Base-by-base conservation (phyloP, 1,140 invertebrate species). In the Sinonovacula constricta region DNA sequence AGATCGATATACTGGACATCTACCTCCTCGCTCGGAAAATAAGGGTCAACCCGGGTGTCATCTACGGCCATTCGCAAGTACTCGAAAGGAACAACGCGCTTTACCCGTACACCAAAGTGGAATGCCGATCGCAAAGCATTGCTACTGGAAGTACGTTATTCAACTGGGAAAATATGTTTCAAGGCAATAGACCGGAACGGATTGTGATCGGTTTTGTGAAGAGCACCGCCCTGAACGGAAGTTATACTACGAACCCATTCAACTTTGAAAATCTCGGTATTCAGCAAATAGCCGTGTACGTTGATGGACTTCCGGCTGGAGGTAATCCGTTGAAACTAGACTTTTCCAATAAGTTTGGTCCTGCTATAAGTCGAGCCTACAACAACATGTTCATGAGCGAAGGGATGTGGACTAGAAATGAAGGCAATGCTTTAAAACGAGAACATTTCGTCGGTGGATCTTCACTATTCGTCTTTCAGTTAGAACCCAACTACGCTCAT, bases 121-220 rank as follows among this genome's bases (percentile, higher is more conserved):
- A 66, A n/a, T 45, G 15, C 12, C 34, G 63, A 7, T 10, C 36
- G 10, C 63, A 45, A 26, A 66, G 63, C 26, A 66, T 66, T 30
- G 63, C 39, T 12, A 22, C 39, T 22, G 63, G 39, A 18, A 66
- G 39, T 26, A 45, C 39, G 10, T 45, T 39, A 15, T 66, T 66
- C 24, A 5, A 66, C 24, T 66, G 33, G 39, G 39, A 66, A 15
- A 66, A 45, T 45, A 7, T 66, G 39, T 66, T 66, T 33, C 59
- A n/a, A n/a, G n/a, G n/a, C n/a, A n/a, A n/a, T n/a, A n/a, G n/a
- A n/a, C n/a, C n/a, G n/a, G n/a, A n/a, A 66, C 39, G 63, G 63
- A 39, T 66, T 4, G 26, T 66, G n/a, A n/a, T 66, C 36, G 63
- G 63, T 12, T 49, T 66, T 18, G 63, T 66, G 4, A 66, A 66